phyloP scores from a whole-genome alignment of 2,888 invertebrate species.

The Aleiodes leptofemur region DNA sequence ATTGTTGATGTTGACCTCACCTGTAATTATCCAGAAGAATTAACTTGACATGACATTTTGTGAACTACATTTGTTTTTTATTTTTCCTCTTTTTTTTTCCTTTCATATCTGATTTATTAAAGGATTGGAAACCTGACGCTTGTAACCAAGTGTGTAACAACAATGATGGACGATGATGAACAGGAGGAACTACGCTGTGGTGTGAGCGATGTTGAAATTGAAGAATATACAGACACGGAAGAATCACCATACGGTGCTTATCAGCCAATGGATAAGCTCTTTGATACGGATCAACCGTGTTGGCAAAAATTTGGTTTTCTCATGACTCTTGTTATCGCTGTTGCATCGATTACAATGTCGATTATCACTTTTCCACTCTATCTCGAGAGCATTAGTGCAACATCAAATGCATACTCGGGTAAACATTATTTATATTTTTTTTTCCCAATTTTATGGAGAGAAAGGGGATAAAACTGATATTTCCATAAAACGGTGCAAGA shows the following conservation, averaged over 20 bases:
- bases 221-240: conserved; percentile 71
- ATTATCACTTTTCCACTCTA: conserved; percentile 78
- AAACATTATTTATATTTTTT: conserved; percentile 23
- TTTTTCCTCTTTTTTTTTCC: no score
- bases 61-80: not conserved
- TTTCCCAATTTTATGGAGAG: not conserved
- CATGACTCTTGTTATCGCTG: conserved; percentile 73
- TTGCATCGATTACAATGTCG: conserved; percentile 76
- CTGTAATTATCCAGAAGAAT: not conserved
- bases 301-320: conserved; percentile 76
- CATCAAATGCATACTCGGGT: conserved; percentile 72
- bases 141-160: conserved; percentile 63
- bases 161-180: conserved; percentile 71
- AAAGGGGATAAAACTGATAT: no score
- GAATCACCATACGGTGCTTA: conserved; percentile 68
- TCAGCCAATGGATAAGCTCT: conserved; percentile 68
- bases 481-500: no score
- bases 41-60: not conserved
- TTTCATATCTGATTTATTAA: not conserved
- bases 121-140: conserved; percentile 52
- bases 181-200: conserved; percentile 69
- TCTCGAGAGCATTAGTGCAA: conserved; percentile 71
- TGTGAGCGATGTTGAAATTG: conserved; percentile 70
- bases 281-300: conserved; percentile 67
- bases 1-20: no score